Conservation (phyloP, 2,888 invertebrate species). For the Synanthedon tipuliformis region DNA sequence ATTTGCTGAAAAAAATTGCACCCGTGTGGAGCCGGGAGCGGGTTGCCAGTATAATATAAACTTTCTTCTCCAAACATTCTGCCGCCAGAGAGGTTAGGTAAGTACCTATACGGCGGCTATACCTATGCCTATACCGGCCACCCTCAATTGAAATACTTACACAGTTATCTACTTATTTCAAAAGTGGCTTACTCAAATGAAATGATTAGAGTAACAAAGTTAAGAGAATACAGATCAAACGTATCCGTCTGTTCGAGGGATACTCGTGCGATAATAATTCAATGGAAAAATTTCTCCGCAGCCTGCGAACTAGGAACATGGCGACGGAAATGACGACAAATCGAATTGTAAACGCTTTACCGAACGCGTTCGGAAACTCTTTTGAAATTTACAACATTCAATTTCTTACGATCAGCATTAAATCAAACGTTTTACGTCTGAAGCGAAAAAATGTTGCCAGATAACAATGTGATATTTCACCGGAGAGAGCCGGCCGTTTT, state of each 20-base stretch:
- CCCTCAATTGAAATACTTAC: no score
- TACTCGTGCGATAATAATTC: neutral
- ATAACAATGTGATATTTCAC: neutral
- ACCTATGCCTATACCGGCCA: no score
- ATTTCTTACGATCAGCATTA: constrained; percentile 36
- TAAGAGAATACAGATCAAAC: neutral
- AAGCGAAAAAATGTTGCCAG: constrained; percentile 1
- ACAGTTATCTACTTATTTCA: no score
- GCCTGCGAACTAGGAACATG: neutral
- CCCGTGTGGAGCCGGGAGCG: no score
- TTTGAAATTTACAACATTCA: constrained; percentile 31
- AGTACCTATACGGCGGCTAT: no score
- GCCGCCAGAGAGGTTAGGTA: no score
- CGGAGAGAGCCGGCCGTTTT: neutral
- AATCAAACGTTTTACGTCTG: constrained; percentile 19
- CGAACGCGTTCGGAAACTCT: constrained; percentile 19
- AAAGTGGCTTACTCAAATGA: neutral
- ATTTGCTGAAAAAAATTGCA: no score
- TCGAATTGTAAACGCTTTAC: constrained; percentile 2
- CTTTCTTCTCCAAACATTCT: no score
- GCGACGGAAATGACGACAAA: neutral
- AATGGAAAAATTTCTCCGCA: neutral
- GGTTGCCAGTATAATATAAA: no score
- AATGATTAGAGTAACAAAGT: neutral
- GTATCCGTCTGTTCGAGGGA: neutral